phyloP scores from a whole-genome alignment of 1,140 invertebrate species.

The Eriosoma lanigerum region DNA sequence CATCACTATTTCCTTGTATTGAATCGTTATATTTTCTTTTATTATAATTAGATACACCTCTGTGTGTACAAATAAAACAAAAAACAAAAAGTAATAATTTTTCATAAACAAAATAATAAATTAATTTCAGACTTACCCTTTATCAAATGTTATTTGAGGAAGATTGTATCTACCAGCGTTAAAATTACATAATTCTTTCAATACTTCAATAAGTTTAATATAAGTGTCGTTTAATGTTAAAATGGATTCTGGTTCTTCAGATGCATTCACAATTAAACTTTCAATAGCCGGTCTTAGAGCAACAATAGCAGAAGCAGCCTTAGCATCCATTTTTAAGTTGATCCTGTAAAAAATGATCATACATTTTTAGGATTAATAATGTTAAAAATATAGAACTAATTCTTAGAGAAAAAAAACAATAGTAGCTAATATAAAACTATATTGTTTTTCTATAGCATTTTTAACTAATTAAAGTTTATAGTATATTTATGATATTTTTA shows the following conservation, averaged over 20 bases:
- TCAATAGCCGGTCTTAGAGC: constrained; percentile 86
- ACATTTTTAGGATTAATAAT: too few relatives aligned
- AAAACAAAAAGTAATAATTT: too few relatives aligned
- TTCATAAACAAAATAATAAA: too few relatives aligned
- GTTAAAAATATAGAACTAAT: too few relatives aligned
- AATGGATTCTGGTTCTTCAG: constrained; percentile 74
- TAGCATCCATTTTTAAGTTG: constrained; percentile 81
- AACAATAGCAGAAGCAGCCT: constrained; percentile 76
- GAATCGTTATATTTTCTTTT: background rate
- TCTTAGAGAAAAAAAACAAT: too few relatives aligned
- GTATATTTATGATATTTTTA: too few relatives aligned
- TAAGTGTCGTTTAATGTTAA: constrained; percentile 63
- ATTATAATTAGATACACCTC: too few relatives aligned
- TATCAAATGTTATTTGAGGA: background rate
- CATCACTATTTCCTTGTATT: background rate
- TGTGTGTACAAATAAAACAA: background rate
- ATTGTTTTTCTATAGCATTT: too few relatives aligned
- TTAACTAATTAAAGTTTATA: too few relatives aligned
- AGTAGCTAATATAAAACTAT: too few relatives aligned
- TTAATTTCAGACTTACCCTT: background rate
- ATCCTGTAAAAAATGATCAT: constrained; percentile 70
- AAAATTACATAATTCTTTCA: constrained; percentile 71
- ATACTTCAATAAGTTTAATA: constrained; percentile 63
- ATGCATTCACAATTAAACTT: constrained; percentile 74
- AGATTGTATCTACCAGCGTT: constrained; percentile 67